Conservation (phyloP, 1,140 invertebrate species). For the Cydia amplana region DNA sequence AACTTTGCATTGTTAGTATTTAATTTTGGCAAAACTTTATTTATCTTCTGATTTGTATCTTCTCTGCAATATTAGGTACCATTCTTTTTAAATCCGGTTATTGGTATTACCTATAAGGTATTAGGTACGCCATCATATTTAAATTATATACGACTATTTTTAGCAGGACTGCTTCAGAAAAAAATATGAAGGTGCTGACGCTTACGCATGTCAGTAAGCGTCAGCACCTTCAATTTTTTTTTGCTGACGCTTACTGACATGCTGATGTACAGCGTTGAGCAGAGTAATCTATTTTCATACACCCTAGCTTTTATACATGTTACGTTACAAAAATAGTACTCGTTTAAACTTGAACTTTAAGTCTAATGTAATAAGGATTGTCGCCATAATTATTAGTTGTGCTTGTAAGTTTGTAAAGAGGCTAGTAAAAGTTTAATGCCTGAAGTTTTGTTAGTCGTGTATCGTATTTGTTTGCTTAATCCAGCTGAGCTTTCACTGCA, state of each 20-base stretch:
- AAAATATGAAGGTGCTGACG: not conserved
- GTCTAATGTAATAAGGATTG: not conserved
- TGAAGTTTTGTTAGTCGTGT: constrained; percentile 6
- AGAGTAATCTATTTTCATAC: constrained; percentile 4
- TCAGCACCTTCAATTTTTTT: too few relatives aligned
- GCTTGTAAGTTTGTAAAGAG: not conserved
- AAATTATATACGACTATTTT: not conserved
- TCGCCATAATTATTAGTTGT: not conserved
- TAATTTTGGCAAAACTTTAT: too few relatives aligned
- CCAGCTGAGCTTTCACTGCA: constrained; percentile 5
- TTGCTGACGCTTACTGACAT: not conserved
- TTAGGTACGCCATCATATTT: not conserved
- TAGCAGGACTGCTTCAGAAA: not conserved
- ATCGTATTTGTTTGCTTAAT: not conserved
- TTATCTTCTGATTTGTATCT: too few relatives aligned
- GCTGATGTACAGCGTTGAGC: not conserved
- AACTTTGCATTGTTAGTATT: too few relatives aligned
- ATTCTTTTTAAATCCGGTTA: too few relatives aligned
- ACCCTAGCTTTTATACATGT: not conserved
- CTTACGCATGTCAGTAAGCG: too few relatives aligned
- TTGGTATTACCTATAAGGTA: too few relatives aligned
- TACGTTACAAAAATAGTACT: not conserved
- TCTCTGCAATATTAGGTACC: too few relatives aligned
- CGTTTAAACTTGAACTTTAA: not conserved
- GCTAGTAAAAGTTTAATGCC: constrained; percentile 4